These are phyloP conservation scores for Dromius quadrimaculatus DNA, from an alignment of 2,888 invertebrate species.

Conservation along the genomic window DNA sequence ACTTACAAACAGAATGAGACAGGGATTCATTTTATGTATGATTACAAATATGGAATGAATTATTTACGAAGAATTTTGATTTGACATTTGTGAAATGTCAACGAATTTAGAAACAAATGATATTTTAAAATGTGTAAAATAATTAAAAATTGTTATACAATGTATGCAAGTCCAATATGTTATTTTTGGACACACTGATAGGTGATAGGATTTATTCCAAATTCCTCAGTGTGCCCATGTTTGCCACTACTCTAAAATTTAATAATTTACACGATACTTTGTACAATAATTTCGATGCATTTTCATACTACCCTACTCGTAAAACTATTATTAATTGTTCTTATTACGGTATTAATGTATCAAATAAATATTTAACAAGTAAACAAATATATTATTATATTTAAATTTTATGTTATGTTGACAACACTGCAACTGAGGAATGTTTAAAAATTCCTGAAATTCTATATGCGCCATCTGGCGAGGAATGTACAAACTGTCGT, in stretches of 20 bases:
- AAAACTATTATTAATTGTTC: too few species aligned
- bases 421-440: conserved; percentile 36
- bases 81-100: not conserved
- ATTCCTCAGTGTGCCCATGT: conserved; percentile 10
- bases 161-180: conserved; percentile 16
- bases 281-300: too few species aligned
- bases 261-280: not conserved
- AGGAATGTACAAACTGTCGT: conserved; percentile 45
- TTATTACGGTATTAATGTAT: not conserved
- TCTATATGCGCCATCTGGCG: conserved; percentile 49
- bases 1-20: too few species aligned
- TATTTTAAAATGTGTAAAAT: not conserved
- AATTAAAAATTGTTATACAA: conserved; percentile 35
- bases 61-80: not conserved
- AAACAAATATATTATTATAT: not conserved
- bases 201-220: conserved; percentile 40
- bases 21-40: too few species aligned
- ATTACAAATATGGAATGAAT: too few species aligned
- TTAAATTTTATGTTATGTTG: conserved; percentile 2
- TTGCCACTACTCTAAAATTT: conserved; percentile 1
- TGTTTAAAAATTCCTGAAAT: conserved; percentile 51
- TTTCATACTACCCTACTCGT: too few species aligned
- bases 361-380: not conserved
- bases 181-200: conserved; percentile 36
- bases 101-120: conserved; percentile 6